A percentile compares a stretch with the other conserved stretches of the same genome.
Evolutionary conservation across 1,140 invertebrate species (phyloP).

Genomic region (Brachionus rubens): DNA sequence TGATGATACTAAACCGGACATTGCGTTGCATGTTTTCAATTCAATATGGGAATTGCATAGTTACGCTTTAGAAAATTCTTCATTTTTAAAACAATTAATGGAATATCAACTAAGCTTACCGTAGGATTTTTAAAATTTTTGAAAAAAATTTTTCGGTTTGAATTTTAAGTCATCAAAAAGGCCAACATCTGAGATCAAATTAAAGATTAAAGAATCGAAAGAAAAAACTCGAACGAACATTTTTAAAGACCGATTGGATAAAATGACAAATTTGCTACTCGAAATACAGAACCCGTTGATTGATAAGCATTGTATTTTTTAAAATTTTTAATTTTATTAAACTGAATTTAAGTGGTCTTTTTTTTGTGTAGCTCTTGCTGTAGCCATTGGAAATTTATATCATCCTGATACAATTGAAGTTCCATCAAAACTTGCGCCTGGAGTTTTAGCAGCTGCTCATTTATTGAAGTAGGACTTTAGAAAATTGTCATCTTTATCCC

Average conservation of each 20-base stretch:
- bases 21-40: constrained; percentile 24
- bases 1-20: neutral
- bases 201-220: constrained; percentile 18
- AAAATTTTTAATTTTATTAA: no score
- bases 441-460: constrained; percentile 13
- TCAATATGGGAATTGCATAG: constrained; percentile 18
- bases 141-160: neutral
- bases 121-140: neutral
- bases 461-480: neutral
- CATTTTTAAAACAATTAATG: constrained; percentile 21
- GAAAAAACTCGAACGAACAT: constrained; percentile 24
- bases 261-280: neutral
- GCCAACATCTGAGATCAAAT: neutral
- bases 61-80: constrained; percentile 11
- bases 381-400: constrained; percentile 33
- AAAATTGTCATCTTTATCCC: neutral
- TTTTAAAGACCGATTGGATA: neutral
- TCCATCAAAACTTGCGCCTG: constrained; percentile 2
- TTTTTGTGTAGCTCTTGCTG: constrained; percentile 43
- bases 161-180: neutral
- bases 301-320: constrained; percentile 32
- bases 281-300: neutral
- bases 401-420: neutral
- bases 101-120: constrained; percentile 7
- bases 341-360: no score